These are phyloP conservation scores for Drosophila erecta DNA, from an alignment of 1,140 invertebrate genomes.

Conservation along the genomic window DNA sequence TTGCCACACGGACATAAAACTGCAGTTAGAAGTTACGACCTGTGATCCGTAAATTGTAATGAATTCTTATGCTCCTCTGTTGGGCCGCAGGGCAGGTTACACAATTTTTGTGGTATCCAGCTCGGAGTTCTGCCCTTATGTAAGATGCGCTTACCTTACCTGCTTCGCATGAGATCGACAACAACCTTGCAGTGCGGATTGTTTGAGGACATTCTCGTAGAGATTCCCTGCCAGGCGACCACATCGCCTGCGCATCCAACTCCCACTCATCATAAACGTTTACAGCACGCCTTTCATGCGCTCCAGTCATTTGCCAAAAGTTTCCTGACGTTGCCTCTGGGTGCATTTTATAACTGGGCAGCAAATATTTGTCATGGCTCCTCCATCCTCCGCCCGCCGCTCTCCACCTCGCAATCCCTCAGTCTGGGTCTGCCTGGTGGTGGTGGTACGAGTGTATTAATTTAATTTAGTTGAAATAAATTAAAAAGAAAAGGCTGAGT, in stretches of 20 bases:
- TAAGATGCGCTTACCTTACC: conserved; percentile 5
- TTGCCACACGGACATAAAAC: conserved; percentile 59
- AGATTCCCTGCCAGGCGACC: background rate
- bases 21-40: conserved; percentile 57
- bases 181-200: conserved; percentile 51
- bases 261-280: conserved; percentile 49
- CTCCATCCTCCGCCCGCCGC: background rate
- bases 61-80: conserved; percentile 59
- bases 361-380: conserved; percentile 71
- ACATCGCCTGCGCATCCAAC: background rate
- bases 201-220: conserved; percentile 21
- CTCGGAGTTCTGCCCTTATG: conserved; percentile 2
- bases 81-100: conserved; percentile 58
- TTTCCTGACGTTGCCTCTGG: conserved; percentile 75
- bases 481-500: conserved; percentile 45
- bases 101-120: conserved; percentile 48
- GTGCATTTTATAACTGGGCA: conserved; percentile 78
- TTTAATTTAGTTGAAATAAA: conserved; percentile 80
- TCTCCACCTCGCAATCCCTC: background rate
- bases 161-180: conserved; percentile 50
- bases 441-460: conserved; percentile 55
- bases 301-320: conserved; percentile 69
- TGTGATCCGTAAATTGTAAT: conserved; percentile 69
- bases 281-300: conserved; percentile 67
- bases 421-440: conserved; percentile 31